A percentile compares a stretch with the other conserved stretches of the same genome.
These are phyloP conservation scores for Baronia brevicornis DNA, from an alignment of 2,888 invertebrate species.

Conservation along the genomic window DNA sequence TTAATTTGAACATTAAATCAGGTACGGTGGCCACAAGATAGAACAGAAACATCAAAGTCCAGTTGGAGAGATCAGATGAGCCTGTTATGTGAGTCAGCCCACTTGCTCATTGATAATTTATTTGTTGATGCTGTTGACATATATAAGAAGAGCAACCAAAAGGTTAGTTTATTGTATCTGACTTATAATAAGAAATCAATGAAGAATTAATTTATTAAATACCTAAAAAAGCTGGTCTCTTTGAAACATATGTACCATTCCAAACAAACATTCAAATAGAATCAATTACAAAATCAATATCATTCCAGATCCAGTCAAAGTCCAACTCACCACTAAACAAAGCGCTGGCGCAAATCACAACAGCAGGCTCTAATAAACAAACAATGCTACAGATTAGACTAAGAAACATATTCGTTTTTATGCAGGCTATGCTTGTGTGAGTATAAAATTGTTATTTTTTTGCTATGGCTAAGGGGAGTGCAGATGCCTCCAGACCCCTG, in stretches of 20 bases:
- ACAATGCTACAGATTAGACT: constrained; percentile 34
- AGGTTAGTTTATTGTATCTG: constrained; percentile 13
- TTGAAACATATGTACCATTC: no score
- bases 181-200: background rate
- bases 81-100: constrained; percentile 44
- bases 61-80: constrained; percentile 57
- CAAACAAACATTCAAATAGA: no score
- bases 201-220: no score
- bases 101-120: constrained; percentile 39
- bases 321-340: constrained; percentile 30
- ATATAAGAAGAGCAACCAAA: constrained; percentile 28
- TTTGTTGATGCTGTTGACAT: constrained; percentile 43
- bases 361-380: constrained; percentile 28
- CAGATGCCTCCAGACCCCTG: no score
- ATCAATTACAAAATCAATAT: background rate
- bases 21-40: constrained; percentile 58
- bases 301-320: constrained; percentile 13
- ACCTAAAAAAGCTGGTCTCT: no score
- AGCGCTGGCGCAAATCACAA: constrained; percentile 30
- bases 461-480: background rate
- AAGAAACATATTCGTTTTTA: constrained; percentile 51
- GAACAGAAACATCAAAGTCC: constrained; percentile 47
- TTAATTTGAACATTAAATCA: constrained; percentile 20
- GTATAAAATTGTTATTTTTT: constrained; percentile 25
- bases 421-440: constrained; percentile 68